Percentiles rank a stretch among this genome's conserved stretches.
phyloP scores from a whole-genome alignment of 2,888 invertebrate species.

The Schizaphis graminum region DNA sequence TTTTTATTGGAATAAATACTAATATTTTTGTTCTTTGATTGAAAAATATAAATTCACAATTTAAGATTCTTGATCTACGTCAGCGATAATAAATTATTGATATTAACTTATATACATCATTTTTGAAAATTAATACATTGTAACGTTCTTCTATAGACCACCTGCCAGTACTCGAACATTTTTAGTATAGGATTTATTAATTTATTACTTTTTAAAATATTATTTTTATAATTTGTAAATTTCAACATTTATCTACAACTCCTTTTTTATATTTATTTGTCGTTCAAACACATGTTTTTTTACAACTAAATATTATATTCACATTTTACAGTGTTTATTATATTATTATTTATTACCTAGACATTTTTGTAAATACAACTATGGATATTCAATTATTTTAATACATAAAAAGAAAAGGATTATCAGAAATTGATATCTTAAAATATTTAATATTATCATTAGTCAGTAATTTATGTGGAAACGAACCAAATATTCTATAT shows the following conservation, averaged over 20 bases:
- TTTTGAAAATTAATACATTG: too few species aligned
- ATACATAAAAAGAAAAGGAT: background rate
- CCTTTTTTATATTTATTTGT: background rate
- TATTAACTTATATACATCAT: background rate
- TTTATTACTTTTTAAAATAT: background rate
- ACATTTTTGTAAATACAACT: background rate
- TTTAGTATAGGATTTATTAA: background rate
- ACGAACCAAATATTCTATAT: background rate
- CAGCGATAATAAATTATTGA: background rate
- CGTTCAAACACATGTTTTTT: background rate
- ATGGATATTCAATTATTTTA: background rate
- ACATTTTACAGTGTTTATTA: background rate
- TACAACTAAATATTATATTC: background rate
- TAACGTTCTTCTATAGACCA: too few species aligned
- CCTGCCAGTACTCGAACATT: background rate
- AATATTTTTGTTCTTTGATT: background rate
- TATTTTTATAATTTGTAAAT: background rate
- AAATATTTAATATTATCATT: background rate
- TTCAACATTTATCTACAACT: background rate
- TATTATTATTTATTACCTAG: background rate
- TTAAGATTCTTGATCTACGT: background rate
- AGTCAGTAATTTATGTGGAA: background rate
- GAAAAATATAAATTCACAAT: slow-evolving; percentile 1
- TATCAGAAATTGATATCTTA: background rate
- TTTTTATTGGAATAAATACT: background rate